Evolutionary conservation across 2,888 invertebrate genomes (phyloP).

Genomic region (Scaptomyza polygonia): DNA sequence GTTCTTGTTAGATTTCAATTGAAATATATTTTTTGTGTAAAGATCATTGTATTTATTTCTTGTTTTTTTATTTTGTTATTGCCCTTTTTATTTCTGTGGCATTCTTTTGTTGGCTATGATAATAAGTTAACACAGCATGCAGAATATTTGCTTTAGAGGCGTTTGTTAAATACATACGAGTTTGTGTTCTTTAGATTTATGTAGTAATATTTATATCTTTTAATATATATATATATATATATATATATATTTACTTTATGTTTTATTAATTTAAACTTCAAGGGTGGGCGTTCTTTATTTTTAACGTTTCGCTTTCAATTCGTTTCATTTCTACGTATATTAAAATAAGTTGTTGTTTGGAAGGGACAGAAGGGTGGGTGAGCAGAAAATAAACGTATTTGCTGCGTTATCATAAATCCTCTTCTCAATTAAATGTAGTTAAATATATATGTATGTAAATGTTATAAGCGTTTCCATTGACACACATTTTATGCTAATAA

Average conservation of each 20-base stretch:
- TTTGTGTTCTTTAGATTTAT: constrained; percentile 32
- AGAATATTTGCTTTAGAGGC: constrained; percentile 52
- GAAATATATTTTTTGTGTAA: constrained; percentile 18
- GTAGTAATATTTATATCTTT: constrained; percentile 44
- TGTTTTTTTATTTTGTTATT: not conserved
- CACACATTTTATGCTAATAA: constrained; percentile 46
- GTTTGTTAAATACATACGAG: constrained; percentile 42
- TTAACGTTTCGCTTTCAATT: constrained; percentile 38
- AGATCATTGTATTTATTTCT: constrained; percentile 12
- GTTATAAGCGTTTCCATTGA: constrained; percentile 61
- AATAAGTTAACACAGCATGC: constrained; percentile 60
- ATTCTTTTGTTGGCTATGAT: constrained; percentile 23
- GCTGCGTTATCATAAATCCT: constrained; percentile 11
- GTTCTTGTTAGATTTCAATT: constrained; percentile 20
- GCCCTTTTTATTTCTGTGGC: constrained; percentile 21
- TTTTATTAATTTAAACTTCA: constrained; percentile 57
- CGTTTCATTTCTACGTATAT: constrained; percentile 40
- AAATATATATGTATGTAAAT: constrained; percentile 2
- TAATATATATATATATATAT: constrained; percentile 44
- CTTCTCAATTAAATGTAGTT: constrained; percentile 2
- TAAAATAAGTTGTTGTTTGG: constrained; percentile 25
- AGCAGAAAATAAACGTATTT: constrained; percentile 14
- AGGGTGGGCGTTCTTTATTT: constrained; percentile 68
- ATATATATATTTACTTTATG: too few relatives aligned
- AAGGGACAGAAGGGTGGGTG: not conserved